These are phyloP conservation scores for Zhuqinia jingwanae DNA, from an alignment of 2,888 invertebrate genomes.

Conservation along the genomic window DNA sequence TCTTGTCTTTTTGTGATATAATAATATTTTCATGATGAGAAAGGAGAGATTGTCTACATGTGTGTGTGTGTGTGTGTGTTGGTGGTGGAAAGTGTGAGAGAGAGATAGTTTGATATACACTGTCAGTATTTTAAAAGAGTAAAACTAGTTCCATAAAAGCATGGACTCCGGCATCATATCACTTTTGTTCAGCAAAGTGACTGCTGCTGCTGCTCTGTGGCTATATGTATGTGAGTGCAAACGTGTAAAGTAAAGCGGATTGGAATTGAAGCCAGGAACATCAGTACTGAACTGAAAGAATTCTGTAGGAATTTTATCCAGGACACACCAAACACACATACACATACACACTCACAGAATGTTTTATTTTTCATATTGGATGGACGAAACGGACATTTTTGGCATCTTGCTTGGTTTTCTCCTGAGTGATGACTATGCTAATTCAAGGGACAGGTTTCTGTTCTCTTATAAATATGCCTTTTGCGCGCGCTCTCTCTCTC, in stretches of 20 bases:
- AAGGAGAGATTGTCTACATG: slow-evolving; percentile 7
- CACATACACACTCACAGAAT: too few species aligned
- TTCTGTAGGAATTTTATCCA: slow-evolving; percentile 1
- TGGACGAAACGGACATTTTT: slow-evolving; percentile 2
- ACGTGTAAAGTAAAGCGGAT: slow-evolving; percentile 14
- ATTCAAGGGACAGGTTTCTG: slow-evolving; percentile 58
- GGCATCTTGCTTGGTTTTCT: slow-evolving; percentile 33
- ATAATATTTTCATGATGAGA: slow-evolving; percentile 64
- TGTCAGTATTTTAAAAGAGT: too few species aligned
- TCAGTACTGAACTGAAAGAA: not conserved
- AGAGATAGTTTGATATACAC: too few species aligned
- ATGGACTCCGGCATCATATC: not conserved
- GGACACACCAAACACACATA: too few species aligned
- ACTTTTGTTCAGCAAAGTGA: too few species aligned
- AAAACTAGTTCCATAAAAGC: too few species aligned
- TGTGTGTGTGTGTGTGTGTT: not conserved
- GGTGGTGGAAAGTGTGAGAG: not conserved
- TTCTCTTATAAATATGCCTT: slow-evolving; percentile 2
- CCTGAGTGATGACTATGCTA: slow-evolving; percentile 73
- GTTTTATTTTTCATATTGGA: not conserved
- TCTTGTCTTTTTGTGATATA: slow-evolving; percentile 57
- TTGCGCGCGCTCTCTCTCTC: too few species aligned
- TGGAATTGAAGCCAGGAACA: not conserved
- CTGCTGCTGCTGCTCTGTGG: too few species aligned
- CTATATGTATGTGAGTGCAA: too few species aligned